These are phyloP conservation scores for Odontophorus gujanensis DNA, from an alignment of 2,113 vertebrate genomes.

Conservation along the genomic window DNA sequence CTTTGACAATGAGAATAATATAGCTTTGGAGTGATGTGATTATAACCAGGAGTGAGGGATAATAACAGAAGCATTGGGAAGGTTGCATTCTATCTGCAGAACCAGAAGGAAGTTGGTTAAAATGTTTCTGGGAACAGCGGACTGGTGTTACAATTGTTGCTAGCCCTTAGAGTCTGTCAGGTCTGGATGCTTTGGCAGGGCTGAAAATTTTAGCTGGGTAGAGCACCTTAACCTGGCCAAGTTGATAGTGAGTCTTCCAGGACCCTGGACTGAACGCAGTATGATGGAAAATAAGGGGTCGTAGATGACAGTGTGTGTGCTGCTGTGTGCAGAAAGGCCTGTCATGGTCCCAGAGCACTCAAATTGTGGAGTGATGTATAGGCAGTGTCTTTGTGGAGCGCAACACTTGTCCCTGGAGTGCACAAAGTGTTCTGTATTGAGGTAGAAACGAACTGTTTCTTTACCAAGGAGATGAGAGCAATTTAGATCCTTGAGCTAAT, in stretches of 20 bases:
- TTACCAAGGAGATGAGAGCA: constrained; percentile 62
- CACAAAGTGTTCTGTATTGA: neutral
- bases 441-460: constrained; percentile 33
- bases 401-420: neutral
- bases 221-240: neutral
- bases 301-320: accelerated
- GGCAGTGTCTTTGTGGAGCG: accelerated
- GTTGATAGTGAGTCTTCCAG: accelerated
- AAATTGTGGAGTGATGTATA: neutral
- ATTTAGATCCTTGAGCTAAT: constrained; percentile 70
- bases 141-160: neutral
- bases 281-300: neutral
- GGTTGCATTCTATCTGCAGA: neutral
- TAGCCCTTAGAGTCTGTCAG: neutral
- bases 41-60: neutral
- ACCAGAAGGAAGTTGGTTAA: neutral
- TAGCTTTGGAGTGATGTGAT: neutral
- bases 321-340: neutral
- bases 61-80: neutral
- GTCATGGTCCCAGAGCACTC: neutral
- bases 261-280: neutral
- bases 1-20: neutral
- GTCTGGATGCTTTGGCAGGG: neutral
- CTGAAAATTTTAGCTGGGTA: neutral
- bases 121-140: neutral